These are phyloP conservation scores for Spea hammondii DNA, from an alignment of 2,797 vertebrate genomes.

Conservation along the genomic window DNA sequence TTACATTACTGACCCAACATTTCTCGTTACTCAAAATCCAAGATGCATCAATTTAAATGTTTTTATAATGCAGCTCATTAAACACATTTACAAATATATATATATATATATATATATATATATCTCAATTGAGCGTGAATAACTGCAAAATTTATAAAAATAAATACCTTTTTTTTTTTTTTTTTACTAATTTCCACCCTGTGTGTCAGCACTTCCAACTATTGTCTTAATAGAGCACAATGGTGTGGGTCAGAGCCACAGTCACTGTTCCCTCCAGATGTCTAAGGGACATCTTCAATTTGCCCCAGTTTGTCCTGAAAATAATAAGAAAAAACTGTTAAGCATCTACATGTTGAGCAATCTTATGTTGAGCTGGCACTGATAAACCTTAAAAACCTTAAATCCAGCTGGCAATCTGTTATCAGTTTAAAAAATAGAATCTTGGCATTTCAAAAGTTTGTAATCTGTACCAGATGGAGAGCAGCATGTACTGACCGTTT, in stretches of 20 bases:
- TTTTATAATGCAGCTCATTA: no score
- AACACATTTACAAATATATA: no score
- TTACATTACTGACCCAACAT: no score
- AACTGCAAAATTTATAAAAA: no score
- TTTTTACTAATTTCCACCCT: neutral
- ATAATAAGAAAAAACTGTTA: slow-evolving; percentile 7
- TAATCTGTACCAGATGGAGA: slow-evolving; percentile 64
- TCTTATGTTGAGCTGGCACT: slow-evolving; percentile 13
- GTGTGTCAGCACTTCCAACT: neutral
- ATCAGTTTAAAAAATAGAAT: slow-evolving; percentile 54
- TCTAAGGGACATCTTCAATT: no score
- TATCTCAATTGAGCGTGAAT: no score
- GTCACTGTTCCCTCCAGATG: neutral
- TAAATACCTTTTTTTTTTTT: no score
- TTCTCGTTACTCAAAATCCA: no score
- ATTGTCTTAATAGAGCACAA: neutral
- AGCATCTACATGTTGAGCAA: slow-evolving; percentile 5
- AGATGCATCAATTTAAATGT: no score
- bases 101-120: no score
- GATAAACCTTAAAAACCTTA: slow-evolving; percentile 22
- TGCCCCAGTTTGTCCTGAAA: no score
- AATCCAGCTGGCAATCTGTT: slow-evolving; percentile 56
- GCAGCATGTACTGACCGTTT: slow-evolving; percentile 48
- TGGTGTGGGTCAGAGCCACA: neutral
- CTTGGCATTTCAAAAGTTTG: slow-evolving; percentile 60